Conservation (phyloP, 2,888 invertebrate species). For the Apamea epomidion region DNA sequence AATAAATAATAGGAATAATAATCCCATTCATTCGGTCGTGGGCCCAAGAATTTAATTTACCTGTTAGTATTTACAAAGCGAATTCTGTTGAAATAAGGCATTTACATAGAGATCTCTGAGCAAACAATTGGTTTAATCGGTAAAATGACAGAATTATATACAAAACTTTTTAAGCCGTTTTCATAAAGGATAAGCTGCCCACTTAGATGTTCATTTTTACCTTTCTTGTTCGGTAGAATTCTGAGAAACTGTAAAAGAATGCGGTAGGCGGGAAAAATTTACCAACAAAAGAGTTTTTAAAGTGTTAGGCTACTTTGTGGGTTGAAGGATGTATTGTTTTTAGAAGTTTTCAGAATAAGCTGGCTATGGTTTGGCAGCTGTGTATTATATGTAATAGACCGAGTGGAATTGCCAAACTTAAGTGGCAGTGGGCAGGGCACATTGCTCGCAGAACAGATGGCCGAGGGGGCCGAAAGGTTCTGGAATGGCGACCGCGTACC, state of each 20-base stretch:
- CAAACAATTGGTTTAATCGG: constrained; percentile 30
- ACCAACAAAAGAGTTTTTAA: neutral
- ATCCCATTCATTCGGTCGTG: constrained; percentile 12
- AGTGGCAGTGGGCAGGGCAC: too few species aligned
- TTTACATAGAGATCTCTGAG: constrained; percentile 33
- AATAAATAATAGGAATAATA: constrained; percentile 31
- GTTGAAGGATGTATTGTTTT: neutral
- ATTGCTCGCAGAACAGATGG: too few species aligned
- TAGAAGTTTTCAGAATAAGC: neutral
- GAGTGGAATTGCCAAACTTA: neutral
- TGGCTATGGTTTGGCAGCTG: neutral
- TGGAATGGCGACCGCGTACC: too few species aligned
- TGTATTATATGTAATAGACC: neutral
- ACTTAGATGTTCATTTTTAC: neutral
- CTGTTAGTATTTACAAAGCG: constrained; percentile 40
- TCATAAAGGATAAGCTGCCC: neutral
- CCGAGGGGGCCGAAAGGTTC: too few species aligned
- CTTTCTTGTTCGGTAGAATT: constrained; percentile 1
- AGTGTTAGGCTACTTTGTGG: neutral
- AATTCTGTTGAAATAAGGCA: constrained; percentile 46
- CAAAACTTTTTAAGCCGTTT: neutral
- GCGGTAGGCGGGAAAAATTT: neutral
- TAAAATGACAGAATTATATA: neutral
- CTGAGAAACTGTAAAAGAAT: neutral
- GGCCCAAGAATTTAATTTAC: constrained; percentile 26